Evolutionary conservation across 2,113 vertebrate species (phyloP), one percentile per base, ranked within the genome.

Genomic region (Phalacrocorax carbo): DNA sequence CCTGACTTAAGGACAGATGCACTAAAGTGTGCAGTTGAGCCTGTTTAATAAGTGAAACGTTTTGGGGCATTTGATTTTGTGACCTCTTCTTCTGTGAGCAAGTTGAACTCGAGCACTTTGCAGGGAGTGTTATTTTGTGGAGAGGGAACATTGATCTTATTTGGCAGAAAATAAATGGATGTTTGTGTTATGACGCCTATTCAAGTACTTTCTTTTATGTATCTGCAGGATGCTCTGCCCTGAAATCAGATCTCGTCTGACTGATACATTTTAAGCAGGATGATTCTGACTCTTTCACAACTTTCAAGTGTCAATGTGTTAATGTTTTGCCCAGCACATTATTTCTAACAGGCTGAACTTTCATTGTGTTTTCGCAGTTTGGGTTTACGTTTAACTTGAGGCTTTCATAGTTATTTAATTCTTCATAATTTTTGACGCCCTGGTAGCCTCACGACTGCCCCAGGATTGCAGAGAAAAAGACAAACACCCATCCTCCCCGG

Each of bases 311-410:
- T 86, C 87, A 87, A 95, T 76, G 90, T 95, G 97, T 95, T 96
- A 94, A 93, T 92, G 90, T 96, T 97, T 97, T 92, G 91, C 94
- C 96, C 93, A 10, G 92, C 86, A 90, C 92, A 72, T 91, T 97
- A 93, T 85, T 97, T 94, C 93, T 80, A 79, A 68, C 72, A 95
- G 93, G 85, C 73, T 92, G 91, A 96, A 95, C 89, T 85, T 88
- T 69, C 82, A 80, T 95, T 96, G 92, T 75, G 89, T 93, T 90
- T 97, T 97, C 83, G 2, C 94, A 86, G 93, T 92, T 97, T 92
- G 84, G 85, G 60, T 96, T 96, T 93, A 86, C 49, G 32, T 94
- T 96, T 72, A 75, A 92, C 82, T 82, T 1, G 21, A 81, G 81
- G 57, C 73, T 86, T 86, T 91, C 78, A 1, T 11, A 80, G 78